phyloP scores from a whole-genome alignment of 2,888 invertebrate genomes.

The Drosophila birchii region DNA sequence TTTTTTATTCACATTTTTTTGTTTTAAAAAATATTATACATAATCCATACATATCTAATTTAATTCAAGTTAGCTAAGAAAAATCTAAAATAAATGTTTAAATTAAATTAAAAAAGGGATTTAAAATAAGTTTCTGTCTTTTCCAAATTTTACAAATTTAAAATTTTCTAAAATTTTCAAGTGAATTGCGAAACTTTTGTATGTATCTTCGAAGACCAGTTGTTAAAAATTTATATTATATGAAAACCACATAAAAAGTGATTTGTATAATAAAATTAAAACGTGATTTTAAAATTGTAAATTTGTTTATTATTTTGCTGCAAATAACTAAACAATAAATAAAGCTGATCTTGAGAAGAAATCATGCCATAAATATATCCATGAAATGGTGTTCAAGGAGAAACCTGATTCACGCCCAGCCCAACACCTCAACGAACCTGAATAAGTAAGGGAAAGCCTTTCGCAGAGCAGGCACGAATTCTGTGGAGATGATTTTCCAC shows the following conservation, averaged over 20 bases:
- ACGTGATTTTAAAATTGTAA: neutral
- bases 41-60: no score
- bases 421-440: neutral
- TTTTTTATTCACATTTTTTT: no score
- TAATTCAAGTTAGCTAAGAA: no score
- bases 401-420: conserved; percentile 1
- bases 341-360: neutral
- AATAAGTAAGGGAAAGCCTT: conserved; percentile 1
- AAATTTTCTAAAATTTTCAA: no score
- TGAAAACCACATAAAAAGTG: neutral
- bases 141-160: no score
- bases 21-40: no score
- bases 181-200: no score
- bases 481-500: conserved; percentile 27
- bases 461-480: neutral
- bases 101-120: no score
- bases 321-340: neutral
- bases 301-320: neutral
- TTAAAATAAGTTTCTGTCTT: no score
- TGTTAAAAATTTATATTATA: no score
- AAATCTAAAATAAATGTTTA: no score
- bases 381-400: neutral
- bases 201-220: no score
- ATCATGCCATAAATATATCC: neutral
- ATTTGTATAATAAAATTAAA: neutral